These are phyloP conservation scores for Oryzias curvinotus DNA, from an alignment of 2,113 vertebrate genomes.

Conservation along the genomic window DNA sequence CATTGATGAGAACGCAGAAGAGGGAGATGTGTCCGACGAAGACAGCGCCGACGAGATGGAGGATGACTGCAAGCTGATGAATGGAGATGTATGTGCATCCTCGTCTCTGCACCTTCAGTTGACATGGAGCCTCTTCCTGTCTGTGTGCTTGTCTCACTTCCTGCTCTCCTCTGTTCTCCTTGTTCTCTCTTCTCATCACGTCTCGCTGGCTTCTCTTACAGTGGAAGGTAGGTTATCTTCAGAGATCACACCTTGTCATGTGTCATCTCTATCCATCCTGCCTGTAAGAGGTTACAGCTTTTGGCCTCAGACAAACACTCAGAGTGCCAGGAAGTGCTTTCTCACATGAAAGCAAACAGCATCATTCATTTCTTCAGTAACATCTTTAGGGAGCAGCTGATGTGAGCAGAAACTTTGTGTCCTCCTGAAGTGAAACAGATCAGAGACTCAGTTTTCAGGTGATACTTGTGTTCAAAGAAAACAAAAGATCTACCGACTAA, in stretches of 20 bases:
- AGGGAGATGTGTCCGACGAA: constrained; percentile 96
- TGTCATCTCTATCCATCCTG: constrained; percentile 9
- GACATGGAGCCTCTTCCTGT: no score
- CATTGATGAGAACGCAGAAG: constrained; percentile 91
- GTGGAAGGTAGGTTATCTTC: constrained; percentile 73
- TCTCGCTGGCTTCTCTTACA: constrained; percentile 62
- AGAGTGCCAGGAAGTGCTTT: not conserved
- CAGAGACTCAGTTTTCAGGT: no score
- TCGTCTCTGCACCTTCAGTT: no score
- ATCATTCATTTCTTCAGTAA: not conserved
- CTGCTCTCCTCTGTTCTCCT: constrained; percentile 28
- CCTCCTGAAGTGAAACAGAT: no score
- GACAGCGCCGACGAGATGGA: constrained; percentile 98
- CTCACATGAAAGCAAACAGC: not conserved
- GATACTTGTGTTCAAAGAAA: no score
- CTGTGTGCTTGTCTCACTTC: constrained; percentile 28
- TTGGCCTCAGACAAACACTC: not conserved
- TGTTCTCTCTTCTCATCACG: constrained; percentile 8
- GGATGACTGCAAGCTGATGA: constrained; percentile 94
- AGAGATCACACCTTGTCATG: constrained; percentile 20
- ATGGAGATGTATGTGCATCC: constrained; percentile 87
- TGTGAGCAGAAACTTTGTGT: no score
- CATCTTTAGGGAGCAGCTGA: no score
- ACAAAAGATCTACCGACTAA: no score
- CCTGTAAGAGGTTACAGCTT: not conserved